A percentile compares a stretch with the other conserved stretches of the same genome.
Conservation (phyloP, 2,888 invertebrate species). For the Rotaria socialis region DNA sequence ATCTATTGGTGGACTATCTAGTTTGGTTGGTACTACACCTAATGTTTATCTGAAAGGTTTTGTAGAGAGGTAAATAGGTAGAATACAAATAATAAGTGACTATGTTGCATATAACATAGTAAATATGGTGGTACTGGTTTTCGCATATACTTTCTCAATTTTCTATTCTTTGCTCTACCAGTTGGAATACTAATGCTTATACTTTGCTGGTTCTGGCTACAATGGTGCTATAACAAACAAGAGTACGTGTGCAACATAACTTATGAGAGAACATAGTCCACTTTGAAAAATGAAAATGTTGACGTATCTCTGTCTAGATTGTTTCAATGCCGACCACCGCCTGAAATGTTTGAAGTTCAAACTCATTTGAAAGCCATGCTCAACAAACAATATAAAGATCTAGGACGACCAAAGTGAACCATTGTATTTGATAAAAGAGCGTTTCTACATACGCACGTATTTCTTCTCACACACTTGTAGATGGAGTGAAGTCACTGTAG, state of each 20-base stretch:
- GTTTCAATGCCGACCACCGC: neutral
- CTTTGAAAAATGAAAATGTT: too few species aligned
- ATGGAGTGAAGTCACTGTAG: too few species aligned
- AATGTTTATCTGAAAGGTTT: slow-evolving; percentile 44
- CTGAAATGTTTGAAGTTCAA: slow-evolving; percentile 56
- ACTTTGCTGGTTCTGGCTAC: slow-evolving; percentile 73
- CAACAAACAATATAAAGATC: slow-evolving; percentile 64
- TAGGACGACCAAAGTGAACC: too few species aligned
- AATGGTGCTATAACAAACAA: neutral
- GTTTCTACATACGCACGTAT: too few species aligned
- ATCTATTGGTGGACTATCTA: slow-evolving; percentile 41
- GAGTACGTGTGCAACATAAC: neutral
- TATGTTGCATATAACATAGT: neutral
- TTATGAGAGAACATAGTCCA: too few species aligned
- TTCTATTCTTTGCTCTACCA: slow-evolving; percentile 80
- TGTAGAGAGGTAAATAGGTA: neutral
- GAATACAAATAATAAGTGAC: neutral
- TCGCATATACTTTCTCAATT: slow-evolving; percentile 57
- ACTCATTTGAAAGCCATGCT: slow-evolving; percentile 71
- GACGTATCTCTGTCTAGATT: neutral
- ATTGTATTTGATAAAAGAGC: too few species aligned
- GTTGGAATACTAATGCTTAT: slow-evolving; percentile 75
- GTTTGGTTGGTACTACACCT: slow-evolving; percentile 42
- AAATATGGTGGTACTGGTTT: slow-evolving; percentile 6
- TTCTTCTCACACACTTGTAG: too few species aligned